Base-by-base conservation (phyloP, 64 coral and sea anemone genomes). In the Exaiptasia diaphana region DNA sequence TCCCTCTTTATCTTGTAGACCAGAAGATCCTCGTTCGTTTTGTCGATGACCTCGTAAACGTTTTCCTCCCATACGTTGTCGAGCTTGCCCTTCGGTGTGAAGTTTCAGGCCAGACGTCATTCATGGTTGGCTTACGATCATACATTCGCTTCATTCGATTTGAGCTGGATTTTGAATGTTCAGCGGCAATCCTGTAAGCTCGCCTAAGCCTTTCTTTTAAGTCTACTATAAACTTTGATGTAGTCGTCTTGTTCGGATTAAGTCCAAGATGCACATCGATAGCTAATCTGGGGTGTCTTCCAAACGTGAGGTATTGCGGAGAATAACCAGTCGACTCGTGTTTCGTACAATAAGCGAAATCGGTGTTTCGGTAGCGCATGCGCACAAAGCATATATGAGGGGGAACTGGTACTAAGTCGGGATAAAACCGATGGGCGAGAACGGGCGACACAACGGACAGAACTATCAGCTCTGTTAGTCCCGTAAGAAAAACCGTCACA, bases 281-380 rank as follows among this genome's bases (percentile, higher is more conserved):
- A 6, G 83, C 70, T 64, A 86, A 48, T 46, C 71, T 36, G 75
- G 70, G 53, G 20, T 41, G 52, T 30, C 83, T 38, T 28, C 83
- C 69, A 86, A 75, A 86, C 54, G 64, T 75, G 31, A 86, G 34
- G 41, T 75, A 64, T 27, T 75, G 76, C 31, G 71, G 83, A 17
- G 70, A 75, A 25, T 64, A 75, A 14, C 43, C 44, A 18, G 83
- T 86, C n/a, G 83, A 38, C 17, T 31, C 5, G 53, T 86, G 83
- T 46, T 65, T 86, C 20, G 83, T 86, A 32, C 14, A 55, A 35
- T 64, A 33, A 64, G 59, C 59, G 36, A 64, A 33, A 64, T 32
- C 30, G 27, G 59, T 33, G 59, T 64, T 64, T 64, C 59, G 11
- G 36, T 12, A 34, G 36, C 59, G 59, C 59, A 64, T 64, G 59